Evolutionary conservation across 2,113 vertebrate genomes (phyloP).

Genomic region (Apeltes quadracus): DNA sequence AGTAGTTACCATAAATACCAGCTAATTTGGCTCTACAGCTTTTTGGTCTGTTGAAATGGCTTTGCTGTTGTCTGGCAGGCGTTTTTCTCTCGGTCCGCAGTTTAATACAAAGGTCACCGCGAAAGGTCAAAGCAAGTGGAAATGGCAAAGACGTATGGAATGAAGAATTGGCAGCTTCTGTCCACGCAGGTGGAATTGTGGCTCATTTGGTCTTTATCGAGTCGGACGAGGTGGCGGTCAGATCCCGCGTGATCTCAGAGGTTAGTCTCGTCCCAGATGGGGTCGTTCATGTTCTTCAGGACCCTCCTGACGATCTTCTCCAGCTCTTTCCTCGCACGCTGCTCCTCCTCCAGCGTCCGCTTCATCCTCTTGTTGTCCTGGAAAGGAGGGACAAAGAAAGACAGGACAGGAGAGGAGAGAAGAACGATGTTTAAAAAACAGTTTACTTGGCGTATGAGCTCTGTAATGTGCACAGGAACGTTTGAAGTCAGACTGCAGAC

Average conservation of each 20-base stretch:
- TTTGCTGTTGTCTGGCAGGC: conserved; percentile 34
- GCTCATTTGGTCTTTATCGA: conserved; percentile 17
- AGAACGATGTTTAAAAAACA: background rate
- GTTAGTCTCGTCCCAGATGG: conserved; percentile 96
- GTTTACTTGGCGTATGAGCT: no score
- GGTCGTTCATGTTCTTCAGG: conserved; percentile 93
- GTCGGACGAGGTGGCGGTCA: background rate
- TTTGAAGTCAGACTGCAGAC: background rate
- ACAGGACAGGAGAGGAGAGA: background rate
- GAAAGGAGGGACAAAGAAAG: background rate
- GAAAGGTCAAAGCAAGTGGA: conserved; percentile 21
- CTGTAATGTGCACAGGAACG: background rate
- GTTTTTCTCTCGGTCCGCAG: conserved; percentile 41
- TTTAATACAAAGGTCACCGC: conserved; percentile 25
- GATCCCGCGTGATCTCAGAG: conserved; percentile 78
- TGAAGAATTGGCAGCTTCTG: conserved; percentile 21
- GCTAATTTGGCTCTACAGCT: conserved; percentile 52
- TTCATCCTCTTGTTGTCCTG: conserved; percentile 99
- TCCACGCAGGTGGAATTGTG: background rate
- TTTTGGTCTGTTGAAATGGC: conserved; percentile 38
- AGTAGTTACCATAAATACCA: conserved; percentile 34
- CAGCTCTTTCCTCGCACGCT: conserved; percentile 93
- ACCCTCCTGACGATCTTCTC: conserved; percentile 93
- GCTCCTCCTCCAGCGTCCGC: conserved; percentile 94
- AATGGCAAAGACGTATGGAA: background rate